Evolutionary conservation across 1,140 invertebrate species (phyloP).

Genomic region (Heterodera carotae): DNA sequence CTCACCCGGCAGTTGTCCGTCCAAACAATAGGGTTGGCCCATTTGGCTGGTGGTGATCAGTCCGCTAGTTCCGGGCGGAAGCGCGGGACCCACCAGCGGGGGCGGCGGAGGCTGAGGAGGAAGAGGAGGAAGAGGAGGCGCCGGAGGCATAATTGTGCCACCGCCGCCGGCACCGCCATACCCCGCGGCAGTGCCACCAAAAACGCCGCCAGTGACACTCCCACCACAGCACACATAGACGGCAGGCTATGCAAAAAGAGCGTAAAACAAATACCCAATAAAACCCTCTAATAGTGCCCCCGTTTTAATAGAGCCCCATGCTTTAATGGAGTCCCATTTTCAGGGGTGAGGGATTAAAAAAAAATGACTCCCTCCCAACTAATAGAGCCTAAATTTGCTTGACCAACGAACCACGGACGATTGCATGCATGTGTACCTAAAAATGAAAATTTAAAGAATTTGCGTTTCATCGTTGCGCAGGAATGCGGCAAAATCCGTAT

Average conservation of each 20-base stretch:
- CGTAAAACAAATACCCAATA: too few species aligned
- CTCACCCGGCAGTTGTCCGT: slow-evolving; percentile 43
- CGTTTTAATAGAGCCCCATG: too few species aligned
- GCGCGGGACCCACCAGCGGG: slow-evolving; percentile 25
- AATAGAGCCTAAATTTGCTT: too few species aligned
- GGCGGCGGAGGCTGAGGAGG: neutral
- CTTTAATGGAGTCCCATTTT: too few species aligned
- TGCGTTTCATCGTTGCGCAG: slow-evolving; percentile 15
- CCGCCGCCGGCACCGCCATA: neutral
- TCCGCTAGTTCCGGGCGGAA: neutral
- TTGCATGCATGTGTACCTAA: slow-evolving; percentile 34
- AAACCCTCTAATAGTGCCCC: too few species aligned
- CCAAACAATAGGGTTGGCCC: slow-evolving; percentile 38
- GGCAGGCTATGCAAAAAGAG: slow-evolving; percentile 39
- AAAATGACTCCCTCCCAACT: too few species aligned
- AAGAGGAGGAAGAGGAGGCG: neutral
- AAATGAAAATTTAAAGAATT: neutral
- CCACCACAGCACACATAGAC: slow-evolving; percentile 58
- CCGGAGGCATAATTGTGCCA: neutral
- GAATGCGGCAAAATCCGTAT: neutral
- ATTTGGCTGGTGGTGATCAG: neutral
- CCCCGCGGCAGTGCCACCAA: neutral
- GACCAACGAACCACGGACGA: slow-evolving; percentile 37
- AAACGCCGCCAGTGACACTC: too few species aligned
- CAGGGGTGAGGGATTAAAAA: too few species aligned